phyloP scores from a whole-genome alignment of 2,113 vertebrate genomes.

The Neopipo cinnamomea region DNA sequence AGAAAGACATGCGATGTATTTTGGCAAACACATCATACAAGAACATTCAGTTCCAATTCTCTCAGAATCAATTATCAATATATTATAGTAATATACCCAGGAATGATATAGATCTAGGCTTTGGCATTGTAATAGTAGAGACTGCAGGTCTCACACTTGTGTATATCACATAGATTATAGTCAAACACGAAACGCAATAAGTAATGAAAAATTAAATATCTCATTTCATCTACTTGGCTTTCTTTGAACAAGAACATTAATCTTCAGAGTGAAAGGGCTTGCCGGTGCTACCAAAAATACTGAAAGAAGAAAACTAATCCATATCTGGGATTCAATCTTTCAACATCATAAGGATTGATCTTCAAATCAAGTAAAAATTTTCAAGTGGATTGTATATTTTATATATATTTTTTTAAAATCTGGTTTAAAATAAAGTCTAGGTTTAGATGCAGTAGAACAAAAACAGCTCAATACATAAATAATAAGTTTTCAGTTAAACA shows the following conservation, averaged over 20 bases:
- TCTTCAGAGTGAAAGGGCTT: neutral
- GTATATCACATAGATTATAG: neutral
- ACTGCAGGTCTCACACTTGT: neutral
- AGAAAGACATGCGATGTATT: neutral
- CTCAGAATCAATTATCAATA: neutral
- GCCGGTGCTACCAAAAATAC: neutral
- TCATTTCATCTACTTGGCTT: neutral
- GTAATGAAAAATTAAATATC: neutral
- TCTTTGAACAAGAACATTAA: neutral
- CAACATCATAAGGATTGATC: neutral
- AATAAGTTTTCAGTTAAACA: neutral
- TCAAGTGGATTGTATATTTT: neutral
- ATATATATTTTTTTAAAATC: neutral
- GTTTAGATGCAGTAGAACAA: neutral
- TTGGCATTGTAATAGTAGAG: neutral
- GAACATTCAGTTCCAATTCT: neutral
- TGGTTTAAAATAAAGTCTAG: neutral
- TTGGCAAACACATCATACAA: neutral
- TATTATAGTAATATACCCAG: neutral
- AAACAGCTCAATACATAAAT: neutral
- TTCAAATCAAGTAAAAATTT: neutral
- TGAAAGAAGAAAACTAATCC: neutral
- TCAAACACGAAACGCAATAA: neutral
- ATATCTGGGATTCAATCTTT: neutral
- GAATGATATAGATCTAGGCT: neutral